Evolutionary conservation across 2,113 vertebrate genomes (phyloP).

Genomic region (Notarius quadriscutis): DNA sequence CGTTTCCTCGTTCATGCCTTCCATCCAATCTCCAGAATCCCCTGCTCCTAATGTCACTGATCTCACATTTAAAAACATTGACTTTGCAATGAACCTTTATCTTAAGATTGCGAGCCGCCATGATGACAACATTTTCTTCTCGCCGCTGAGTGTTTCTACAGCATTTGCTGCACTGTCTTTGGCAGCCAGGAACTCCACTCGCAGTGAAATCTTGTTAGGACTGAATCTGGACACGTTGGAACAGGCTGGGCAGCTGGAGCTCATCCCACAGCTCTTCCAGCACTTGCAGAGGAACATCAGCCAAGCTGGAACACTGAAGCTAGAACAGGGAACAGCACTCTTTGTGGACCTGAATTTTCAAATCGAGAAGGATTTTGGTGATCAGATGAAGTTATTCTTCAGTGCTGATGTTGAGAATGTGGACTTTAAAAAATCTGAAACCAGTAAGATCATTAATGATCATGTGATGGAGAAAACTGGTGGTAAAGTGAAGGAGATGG

Average conservation of each 20-base stretch:
- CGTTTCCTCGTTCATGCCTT: conserved; percentile 52
- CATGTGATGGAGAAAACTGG: conserved; percentile 75
- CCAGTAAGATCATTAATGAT: conserved; percentile 76
- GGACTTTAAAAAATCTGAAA: conserved; percentile 73
- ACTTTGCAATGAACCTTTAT: conserved; percentile 88
- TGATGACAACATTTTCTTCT: conserved; percentile 85
- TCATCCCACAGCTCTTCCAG: conserved; percentile 77
- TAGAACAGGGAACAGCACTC: conserved; percentile 75
- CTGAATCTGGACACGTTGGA: conserved; percentile 73
- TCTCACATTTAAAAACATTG: conserved; percentile 78
- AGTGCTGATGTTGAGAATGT: conserved; percentile 73
- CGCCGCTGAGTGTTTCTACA: conserved; percentile 81
- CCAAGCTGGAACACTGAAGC: conserved; percentile 68
- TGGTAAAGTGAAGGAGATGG: conserved; percentile 73
- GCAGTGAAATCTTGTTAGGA: conserved; percentile 71
- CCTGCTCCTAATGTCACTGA: conserved; percentile 61
- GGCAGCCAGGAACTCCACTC: conserved; percentile 74
- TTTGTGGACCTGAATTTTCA: conserved; percentile 75
- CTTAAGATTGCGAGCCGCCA: conserved; percentile 80
- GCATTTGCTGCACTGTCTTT: conserved; percentile 73
- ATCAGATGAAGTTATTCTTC: conserved; percentile 79
- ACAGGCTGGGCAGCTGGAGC: conserved; percentile 47
- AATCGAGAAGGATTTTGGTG: conserved; percentile 72
- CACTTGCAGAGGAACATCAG: conserved; percentile 75
- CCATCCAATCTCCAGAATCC: conserved; percentile 42